Conservation (phyloP, 2,888 invertebrate genomes). For the Hyppa rectilinea region DNA sequence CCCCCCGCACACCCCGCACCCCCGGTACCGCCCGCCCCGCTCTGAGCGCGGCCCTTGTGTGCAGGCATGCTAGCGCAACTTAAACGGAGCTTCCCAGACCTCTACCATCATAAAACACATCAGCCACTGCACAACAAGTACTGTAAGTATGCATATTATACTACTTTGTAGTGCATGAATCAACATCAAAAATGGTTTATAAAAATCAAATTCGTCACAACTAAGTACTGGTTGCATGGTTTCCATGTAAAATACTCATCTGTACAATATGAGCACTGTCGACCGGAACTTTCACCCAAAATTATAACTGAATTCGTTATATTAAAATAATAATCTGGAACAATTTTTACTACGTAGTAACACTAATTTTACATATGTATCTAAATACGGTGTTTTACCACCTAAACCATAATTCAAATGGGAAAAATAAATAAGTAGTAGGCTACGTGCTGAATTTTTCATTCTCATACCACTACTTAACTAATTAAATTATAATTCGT, state of each 20-base stretch:
- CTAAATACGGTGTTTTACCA: constrained; percentile 16
- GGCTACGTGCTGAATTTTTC: constrained; percentile 11
- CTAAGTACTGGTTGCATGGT: constrained; percentile 46
- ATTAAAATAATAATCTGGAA: constrained; percentile 5
- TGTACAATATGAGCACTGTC: constrained; percentile 57
- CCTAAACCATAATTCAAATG: constrained; percentile 3
- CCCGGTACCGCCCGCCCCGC: constrained; percentile 80
- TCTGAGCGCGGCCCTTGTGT: constrained; percentile 91
- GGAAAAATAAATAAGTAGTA: not conserved
- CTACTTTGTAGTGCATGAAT: constrained; percentile 80
- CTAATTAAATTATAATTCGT: constrained; percentile 14
- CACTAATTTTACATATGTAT: constrained; percentile 24
- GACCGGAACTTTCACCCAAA: constrained; percentile 34
- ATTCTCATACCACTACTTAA: constrained; percentile 28
- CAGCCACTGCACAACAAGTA: constrained; percentile 94
- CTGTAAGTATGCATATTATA: constrained; percentile 88
- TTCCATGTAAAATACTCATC: constrained; percentile 62
- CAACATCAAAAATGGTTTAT: constrained; percentile 57
- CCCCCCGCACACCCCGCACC: constrained; percentile 72
- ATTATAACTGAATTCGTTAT: constrained; percentile 14
- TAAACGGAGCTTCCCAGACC: constrained; percentile 97
- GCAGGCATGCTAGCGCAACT: constrained; percentile 97
- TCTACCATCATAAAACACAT: constrained; percentile 94
- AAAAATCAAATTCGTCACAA: constrained; percentile 43
- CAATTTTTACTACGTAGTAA: not conserved